phyloP scores from a whole-genome alignment of 35 echinoderm and acorn worm species.

The Holothuria glaberrima region DNA sequence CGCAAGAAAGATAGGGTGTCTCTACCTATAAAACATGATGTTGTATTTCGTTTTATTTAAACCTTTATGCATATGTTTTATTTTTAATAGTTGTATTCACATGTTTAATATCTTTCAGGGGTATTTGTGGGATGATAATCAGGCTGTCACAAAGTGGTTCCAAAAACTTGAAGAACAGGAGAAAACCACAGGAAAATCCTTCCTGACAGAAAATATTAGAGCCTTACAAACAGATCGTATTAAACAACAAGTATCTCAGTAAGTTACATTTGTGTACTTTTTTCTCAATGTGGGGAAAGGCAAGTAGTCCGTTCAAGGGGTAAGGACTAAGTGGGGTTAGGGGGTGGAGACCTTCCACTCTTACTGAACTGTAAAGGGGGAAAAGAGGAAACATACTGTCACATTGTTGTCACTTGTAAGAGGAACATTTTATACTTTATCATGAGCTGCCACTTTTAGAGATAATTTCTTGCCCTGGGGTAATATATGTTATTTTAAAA shows the following conservation, averaged over 20 bases:
- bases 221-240: conserved; percentile 81
- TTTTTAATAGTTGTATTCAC: background rate
- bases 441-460: too few relatives aligned
- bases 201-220: conserved; percentile 80
- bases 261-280: conserved; percentile 20
- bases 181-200: conserved; percentile 59
- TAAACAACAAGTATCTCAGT: conserved; percentile 81
- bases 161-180: conserved; percentile 77
- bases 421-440: too few relatives aligned
- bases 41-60: too few relatives aligned
- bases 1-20: background rate
- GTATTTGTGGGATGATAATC: conserved; percentile 96
- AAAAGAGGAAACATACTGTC: too few relatives aligned
- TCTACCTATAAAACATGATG: too few relatives aligned
- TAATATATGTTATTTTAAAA: too few relatives aligned
- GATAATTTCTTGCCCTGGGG: too few relatives aligned
- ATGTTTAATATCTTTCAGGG: conserved; percentile 42
- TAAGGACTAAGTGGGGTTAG: too few relatives aligned
- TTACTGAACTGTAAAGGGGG: too few relatives aligned
- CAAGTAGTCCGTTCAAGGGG: background rate
- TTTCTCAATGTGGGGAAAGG: too few relatives aligned
- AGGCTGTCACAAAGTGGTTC: conserved; percentile 84
- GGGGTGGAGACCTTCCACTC: too few relatives aligned
- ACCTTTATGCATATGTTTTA: background rate
- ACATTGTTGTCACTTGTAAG: too few relatives aligned